phyloP scores from a whole-genome alignment of 1,140 invertebrate species.

The Cydia strobilella region DNA sequence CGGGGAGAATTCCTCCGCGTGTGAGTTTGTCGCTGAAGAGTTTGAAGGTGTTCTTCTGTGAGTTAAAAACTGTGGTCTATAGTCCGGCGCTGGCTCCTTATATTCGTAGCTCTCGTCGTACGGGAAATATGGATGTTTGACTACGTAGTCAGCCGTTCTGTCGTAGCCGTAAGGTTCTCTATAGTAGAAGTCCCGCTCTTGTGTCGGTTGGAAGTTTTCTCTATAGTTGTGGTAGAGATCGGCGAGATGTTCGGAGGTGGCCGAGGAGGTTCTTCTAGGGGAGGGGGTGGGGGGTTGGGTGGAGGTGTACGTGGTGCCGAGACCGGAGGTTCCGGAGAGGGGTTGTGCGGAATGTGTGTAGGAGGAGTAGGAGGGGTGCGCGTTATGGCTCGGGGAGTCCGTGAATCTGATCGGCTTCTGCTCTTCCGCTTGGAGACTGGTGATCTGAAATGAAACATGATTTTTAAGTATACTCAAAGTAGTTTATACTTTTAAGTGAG shows the following conservation, averaged over 20 bases:
- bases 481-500: too few relatives aligned
- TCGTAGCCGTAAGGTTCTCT: slow-evolving; percentile 69
- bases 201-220: slow-evolving; percentile 66
- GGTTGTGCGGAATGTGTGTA: slow-evolving; percentile 69
- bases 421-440: slow-evolving; percentile 77
- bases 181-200: slow-evolving; percentile 83
- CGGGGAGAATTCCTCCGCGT: slow-evolving; percentile 64
- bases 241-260: slow-evolving; percentile 60
- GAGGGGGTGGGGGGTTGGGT: slow-evolving; percentile 85
- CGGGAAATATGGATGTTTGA: slow-evolving; percentile 64
- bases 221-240: slow-evolving; percentile 72
- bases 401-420: slow-evolving; percentile 87
- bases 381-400: slow-evolving; percentile 87
- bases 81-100: slow-evolving; percentile 58
- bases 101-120: slow-evolving; percentile 71
- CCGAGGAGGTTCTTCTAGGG: slow-evolving; percentile 76
- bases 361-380: slow-evolving; percentile 70
- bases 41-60: slow-evolving; percentile 65
- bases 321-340: slow-evolving; percentile 69
- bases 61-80: slow-evolving; percentile 49
- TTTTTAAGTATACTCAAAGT: too few relatives aligned
- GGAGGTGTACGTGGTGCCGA: slow-evolving; percentile 77
- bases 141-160: slow-evolving; percentile 66
- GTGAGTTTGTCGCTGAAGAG: slow-evolving; percentile 63
- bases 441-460: slow-evolving; percentile 53